Conservation (phyloP, 64 coral and sea anemone species). For the Montipora capricornis region DNA sequence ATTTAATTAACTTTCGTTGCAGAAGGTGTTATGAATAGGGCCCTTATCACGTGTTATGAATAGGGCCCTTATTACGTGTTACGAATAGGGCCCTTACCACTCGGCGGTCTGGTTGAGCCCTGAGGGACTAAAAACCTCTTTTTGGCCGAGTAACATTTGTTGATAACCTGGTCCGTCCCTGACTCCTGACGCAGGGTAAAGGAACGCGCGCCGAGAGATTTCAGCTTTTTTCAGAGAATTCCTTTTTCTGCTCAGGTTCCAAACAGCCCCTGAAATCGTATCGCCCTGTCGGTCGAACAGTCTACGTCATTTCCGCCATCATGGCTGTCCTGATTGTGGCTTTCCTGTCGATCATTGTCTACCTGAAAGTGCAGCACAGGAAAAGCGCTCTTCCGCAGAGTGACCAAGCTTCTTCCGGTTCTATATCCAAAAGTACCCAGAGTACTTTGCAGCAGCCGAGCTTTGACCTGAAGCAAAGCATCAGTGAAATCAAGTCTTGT, state of each 20-base stretch:
- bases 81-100: too few species aligned
- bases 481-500: constrained; percentile 90
- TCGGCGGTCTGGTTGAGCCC: too few species aligned
- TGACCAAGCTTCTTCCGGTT: constrained; percentile 78
- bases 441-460: constrained; percentile 91
- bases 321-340: constrained; percentile 92
- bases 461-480: constrained; percentile 86
- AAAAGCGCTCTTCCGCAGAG: constrained; percentile 64
- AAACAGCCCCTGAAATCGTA: background rate
- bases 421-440: constrained; percentile 95
- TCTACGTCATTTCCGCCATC: constrained; percentile 93
- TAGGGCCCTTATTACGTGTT: too few species aligned
- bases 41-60: too few species aligned
- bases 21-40: too few species aligned
- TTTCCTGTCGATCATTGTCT: constrained; percentile 94
- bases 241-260: background rate
- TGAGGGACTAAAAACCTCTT: too few species aligned
- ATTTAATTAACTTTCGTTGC: too few species aligned
- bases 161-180: too few species aligned
- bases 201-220: background rate
- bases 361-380: constrained; percentile 90
- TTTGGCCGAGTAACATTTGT: too few species aligned
- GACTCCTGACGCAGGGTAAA: too few species aligned
- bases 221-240: background rate
- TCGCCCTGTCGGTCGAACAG: constrained; percentile 67